Evolutionary conservation across 53 echinoderm and acorn worm genomes (phyloP), one percentile per base, ranked within the genome.

Genomic region (Arbacia lixula): DNA sequence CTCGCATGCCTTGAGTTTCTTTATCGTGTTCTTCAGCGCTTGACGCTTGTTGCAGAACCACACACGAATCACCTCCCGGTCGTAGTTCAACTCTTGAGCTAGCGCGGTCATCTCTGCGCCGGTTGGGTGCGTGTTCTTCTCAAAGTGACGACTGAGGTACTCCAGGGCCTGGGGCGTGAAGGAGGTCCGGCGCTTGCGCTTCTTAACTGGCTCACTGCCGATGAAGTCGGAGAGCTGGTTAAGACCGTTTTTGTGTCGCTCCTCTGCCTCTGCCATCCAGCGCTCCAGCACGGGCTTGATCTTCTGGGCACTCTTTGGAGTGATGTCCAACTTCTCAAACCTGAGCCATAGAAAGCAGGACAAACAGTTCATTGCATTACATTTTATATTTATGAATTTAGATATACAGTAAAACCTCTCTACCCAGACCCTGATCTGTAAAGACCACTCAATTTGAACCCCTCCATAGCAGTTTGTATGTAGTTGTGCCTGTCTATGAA

Each of bases 21-120:
- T 99, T 66, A 99, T 99, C 24, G 99, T 99, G 83, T 99, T 99
- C 52, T 99, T 99, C 65, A 99, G 86, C 1, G 99, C 99, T 79
- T 99, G 99, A 14, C 99, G 79, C 84, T 99, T 99, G 91, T 99
- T 99, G 83, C 99, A 99, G 85, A 99, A 99, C 99, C 99, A 99
- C 26, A 99, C 99, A 20, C 99, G 73, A 53, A 99, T 94, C 27
- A 99, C 99, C 88, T 99, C 99, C 22, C 99, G 69, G 66, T 99
- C 99, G 66, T 99, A 99, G 87, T 92, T 95, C 85, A 99, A 76
- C 73, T 99, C 94, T 27, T 84, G 51, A 24, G 99, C 88, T 81
- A 99, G 90, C 53, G 95, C 72, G 17, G 99, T 99, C 99, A 99
- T 99, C 83, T 99, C 99, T 11, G 95, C 90, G 0, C 99, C 94